These are phyloP conservation scores for Bursaphelenchus okinawaensis DNA, from an alignment of 2,888 invertebrate species.

Conservation along the genomic window DNA sequence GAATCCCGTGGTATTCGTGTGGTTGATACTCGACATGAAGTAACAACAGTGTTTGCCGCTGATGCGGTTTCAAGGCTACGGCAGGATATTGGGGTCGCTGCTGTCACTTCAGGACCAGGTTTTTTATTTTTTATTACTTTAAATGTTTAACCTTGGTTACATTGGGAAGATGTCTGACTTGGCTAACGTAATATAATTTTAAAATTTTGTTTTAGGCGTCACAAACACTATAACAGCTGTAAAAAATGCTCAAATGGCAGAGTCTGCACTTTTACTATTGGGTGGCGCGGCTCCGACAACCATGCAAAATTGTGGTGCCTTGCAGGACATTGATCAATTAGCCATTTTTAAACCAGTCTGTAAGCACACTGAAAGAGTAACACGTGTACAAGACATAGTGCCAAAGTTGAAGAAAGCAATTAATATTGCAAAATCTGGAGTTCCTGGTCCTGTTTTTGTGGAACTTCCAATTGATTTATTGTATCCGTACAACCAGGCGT, in stretches of 20 bases:
- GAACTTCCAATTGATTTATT: constrained; percentile 66
- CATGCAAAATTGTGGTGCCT: constrained; percentile 60
- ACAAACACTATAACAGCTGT: constrained; percentile 67
- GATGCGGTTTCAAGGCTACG: constrained; percentile 66
- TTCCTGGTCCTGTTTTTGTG: constrained; percentile 65
- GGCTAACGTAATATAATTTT: background rate
- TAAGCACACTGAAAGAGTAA: constrained; percentile 63
- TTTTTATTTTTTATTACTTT: no score
- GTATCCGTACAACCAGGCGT: constrained; percentile 63
- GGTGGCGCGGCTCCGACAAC: constrained; percentile 66
- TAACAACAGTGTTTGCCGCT: constrained; percentile 65
- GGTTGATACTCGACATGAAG: constrained; percentile 66
- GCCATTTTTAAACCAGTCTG: constrained; percentile 65
- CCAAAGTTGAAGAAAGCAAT: constrained; percentile 63
- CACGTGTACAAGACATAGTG: constrained; percentile 63
- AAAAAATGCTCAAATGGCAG: constrained; percentile 67
- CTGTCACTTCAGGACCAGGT: constrained; percentile 65
- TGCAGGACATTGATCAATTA: constrained; percentile 66
- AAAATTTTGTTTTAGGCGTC: constrained; percentile 42
- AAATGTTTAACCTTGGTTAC: no score
- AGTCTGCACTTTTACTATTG: constrained; percentile 65
- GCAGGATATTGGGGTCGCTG: constrained; percentile 65
- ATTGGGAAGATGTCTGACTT: no score
- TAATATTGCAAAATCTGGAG: constrained; percentile 58
- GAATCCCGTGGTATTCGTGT: constrained; percentile 63